These are phyloP conservation scores for Xylocampa areola DNA, from an alignment of 2,888 invertebrate genomes.

Conservation along the genomic window DNA sequence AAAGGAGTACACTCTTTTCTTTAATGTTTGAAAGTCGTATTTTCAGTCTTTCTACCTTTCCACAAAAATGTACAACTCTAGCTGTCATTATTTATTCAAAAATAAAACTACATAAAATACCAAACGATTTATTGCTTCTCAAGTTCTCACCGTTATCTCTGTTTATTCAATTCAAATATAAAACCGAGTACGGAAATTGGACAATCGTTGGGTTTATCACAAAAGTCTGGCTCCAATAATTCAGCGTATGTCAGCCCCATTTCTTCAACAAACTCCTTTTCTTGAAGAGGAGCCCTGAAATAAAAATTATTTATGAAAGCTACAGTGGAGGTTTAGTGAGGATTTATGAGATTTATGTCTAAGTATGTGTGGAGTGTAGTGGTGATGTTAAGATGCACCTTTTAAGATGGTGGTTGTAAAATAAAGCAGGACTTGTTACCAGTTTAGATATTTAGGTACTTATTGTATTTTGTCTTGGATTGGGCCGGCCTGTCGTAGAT, in stretches of 20 bases:
- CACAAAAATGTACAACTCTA: too few relatives aligned
- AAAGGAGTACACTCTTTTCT: too few relatives aligned
- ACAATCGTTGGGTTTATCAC: constrained; percentile 73
- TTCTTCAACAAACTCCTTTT: constrained; percentile 75
- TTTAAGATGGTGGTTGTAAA: constrained; percentile 8
- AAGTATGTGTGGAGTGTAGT: constrained; percentile 6
- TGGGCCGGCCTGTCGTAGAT: too few relatives aligned
- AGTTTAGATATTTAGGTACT: not conserved
- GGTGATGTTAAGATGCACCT: constrained; percentile 32
- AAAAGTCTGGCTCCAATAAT: constrained; percentile 71
- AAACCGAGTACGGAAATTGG: constrained; percentile 76
- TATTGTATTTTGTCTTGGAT: not conserved
- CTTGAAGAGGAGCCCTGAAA: constrained; percentile 76
- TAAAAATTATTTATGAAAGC: constrained; percentile 55
- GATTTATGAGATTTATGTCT: too few relatives aligned
- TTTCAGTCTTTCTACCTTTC: too few relatives aligned
- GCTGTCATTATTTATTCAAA: not conserved
- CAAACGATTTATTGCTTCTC: constrained; percentile 1
- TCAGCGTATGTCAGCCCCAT: constrained; percentile 70
- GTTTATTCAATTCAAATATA: constrained; percentile 74
- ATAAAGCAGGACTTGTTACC: not conserved
- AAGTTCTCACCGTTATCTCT: constrained; percentile 49
- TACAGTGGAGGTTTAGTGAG: constrained; percentile 19
- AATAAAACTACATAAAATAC: constrained; percentile 2
- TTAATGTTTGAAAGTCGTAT: too few relatives aligned